These are phyloP conservation scores for Bos javanicus DNA, from an alignment of 2,113 vertebrate species.

Conservation along the genomic window DNA sequence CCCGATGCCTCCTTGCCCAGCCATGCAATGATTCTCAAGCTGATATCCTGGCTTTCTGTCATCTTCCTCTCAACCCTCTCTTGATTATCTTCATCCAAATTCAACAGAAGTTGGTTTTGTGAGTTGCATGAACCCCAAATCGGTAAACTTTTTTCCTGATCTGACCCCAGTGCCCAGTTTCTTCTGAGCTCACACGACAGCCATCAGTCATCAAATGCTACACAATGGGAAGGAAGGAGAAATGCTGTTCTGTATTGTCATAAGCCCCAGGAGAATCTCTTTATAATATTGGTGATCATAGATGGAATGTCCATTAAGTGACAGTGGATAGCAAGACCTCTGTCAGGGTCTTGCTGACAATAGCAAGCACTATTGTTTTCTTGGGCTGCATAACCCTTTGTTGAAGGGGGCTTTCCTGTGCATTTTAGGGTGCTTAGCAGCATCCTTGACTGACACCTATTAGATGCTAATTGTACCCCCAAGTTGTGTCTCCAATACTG, in stretches of 20 bases:
- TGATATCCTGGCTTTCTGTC: background rate
- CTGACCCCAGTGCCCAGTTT: background rate
- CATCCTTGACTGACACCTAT: background rate
- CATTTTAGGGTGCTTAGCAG: background rate
- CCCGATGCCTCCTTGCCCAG: fast-evolving
- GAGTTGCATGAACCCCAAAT: too few species aligned
- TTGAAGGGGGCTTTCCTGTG: background rate
- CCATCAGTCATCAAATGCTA: background rate
- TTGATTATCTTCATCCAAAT: background rate
- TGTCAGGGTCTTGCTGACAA: background rate
- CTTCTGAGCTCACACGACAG: background rate
- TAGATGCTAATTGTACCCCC: background rate
- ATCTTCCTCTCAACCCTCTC: background rate
- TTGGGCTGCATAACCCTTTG: background rate
- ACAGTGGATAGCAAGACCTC: background rate
- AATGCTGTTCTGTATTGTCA: background rate
- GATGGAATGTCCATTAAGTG: background rate
- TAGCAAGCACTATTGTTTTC: background rate
- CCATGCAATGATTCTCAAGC: background rate
- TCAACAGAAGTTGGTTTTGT: background rate
- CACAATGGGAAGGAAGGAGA: background rate
- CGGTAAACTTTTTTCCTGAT: background rate
- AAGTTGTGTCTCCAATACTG: background rate
- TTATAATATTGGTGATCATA: background rate
- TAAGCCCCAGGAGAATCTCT: background rate